These are phyloP conservation scores for Mandrillus leucophaeus DNA, from an alignment of 2,113 vertebrate genomes.

Conservation along the genomic window DNA sequence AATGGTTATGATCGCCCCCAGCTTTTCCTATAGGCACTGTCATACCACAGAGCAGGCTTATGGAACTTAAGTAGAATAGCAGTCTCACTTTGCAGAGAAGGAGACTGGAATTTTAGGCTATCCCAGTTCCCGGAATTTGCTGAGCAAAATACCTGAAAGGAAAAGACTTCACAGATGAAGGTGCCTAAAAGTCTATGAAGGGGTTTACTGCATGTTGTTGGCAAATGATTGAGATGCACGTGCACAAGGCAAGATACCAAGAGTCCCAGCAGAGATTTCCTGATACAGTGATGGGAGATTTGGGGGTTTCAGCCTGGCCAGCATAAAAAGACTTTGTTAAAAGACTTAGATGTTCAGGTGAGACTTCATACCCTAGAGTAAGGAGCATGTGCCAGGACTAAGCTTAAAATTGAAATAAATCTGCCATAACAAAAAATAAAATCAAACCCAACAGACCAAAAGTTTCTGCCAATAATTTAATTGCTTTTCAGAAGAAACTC, in stretches of 20 bases:
- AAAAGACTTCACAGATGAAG: neutral
- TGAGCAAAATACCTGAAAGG: neutral
- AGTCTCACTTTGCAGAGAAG: neutral
- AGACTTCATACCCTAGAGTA: neutral
- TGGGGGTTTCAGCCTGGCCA: neutral
- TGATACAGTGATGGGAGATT: neutral
- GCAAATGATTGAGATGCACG: neutral
- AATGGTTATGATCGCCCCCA: neutral
- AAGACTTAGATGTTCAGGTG: neutral
- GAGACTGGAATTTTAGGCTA: neutral
- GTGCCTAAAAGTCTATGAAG: neutral
- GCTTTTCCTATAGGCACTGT: neutral
- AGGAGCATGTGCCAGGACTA: neutral
- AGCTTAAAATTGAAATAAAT: neutral
- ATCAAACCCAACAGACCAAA: neutral
- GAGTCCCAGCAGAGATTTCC: neutral
- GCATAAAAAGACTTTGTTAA: neutral
- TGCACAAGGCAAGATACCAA: neutral
- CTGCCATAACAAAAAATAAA: slow-evolving; percentile 13
- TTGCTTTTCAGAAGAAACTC: neutral
- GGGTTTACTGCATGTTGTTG: neutral
- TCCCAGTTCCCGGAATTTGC: neutral
- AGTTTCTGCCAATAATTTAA: neutral
- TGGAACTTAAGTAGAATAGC: neutral
- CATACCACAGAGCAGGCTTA: neutral